These are phyloP conservation scores for Catharus bicknelli DNA, from an alignment of 2,113 vertebrate species.

Conservation along the genomic window DNA sequence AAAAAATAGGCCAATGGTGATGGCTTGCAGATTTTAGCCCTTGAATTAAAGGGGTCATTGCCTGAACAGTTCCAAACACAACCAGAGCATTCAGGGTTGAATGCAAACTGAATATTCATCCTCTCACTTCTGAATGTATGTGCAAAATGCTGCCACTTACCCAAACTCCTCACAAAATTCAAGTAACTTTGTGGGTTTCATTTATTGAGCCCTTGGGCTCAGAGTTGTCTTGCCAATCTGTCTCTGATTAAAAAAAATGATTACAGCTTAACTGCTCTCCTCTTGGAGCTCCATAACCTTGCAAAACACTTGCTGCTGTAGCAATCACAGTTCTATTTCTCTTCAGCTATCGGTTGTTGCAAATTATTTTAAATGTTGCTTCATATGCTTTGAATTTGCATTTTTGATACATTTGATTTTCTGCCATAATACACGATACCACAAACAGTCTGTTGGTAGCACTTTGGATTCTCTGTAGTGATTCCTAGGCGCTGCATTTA, in stretches of 20 bases:
- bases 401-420: neutral
- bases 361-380: neutral
- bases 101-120: conserved; percentile 36
- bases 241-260: neutral
- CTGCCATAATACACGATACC: neutral
- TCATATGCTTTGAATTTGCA: neutral
- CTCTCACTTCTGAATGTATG: neutral
- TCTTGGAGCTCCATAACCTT: neutral
- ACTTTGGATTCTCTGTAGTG: neutral
- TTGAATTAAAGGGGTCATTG: conserved; percentile 2
- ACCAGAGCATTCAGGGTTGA: neutral
- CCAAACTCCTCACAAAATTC: neutral
- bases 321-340: neutral
- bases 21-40: neutral
- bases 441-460: neutral
- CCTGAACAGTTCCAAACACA: neutral
- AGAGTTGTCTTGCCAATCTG: neutral
- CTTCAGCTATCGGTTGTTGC: neutral
- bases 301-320: neutral
- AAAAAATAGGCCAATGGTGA: neutral
- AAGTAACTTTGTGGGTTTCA: neutral
- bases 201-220: conserved; percentile 1
- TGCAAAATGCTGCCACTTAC: neutral
- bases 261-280: neutral
- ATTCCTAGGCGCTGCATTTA: neutral